phyloP scores from a whole-genome alignment of 2,113 vertebrate species.

The Thomomys bottae region DNA sequence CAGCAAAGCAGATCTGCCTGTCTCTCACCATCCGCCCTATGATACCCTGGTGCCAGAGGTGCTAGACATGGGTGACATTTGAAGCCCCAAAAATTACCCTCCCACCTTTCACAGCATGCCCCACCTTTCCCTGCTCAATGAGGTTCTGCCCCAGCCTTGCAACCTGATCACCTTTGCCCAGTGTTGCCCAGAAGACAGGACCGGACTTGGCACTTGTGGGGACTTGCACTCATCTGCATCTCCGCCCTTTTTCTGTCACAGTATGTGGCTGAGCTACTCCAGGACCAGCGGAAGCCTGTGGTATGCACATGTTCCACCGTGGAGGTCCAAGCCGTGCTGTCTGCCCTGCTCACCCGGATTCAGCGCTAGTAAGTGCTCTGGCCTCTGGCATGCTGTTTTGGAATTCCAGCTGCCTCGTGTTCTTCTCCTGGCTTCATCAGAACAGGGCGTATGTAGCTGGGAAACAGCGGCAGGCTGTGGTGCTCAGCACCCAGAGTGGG shows the following conservation, averaged over 20 bases:
- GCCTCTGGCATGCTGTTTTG: background rate
- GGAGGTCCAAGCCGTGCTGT: constrained; percentile 93
- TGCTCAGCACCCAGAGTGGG: background rate
- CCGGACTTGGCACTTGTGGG: too few relatives aligned
- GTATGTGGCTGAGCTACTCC: constrained; percentile 92
- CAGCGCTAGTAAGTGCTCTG: constrained; percentile 92
- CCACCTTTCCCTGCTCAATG: background rate
- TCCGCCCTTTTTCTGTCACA: constrained; percentile 58
- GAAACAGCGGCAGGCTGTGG: background rate
- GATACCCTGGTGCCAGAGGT: background rate
- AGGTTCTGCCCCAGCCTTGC: background rate
- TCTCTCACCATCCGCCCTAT: background rate
- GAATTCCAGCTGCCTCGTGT: background rate
- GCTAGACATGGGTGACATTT: background rate
- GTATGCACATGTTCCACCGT: constrained; percentile 92
- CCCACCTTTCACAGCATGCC: too few relatives aligned
- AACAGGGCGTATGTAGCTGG: background rate
- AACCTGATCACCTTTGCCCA: background rate
- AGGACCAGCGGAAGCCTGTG: constrained; percentile 91
- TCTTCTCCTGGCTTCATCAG: background rate
- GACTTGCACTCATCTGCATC: background rate
- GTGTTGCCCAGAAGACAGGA: background rate
- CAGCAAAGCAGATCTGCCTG: background rate
- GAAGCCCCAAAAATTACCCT: background rate
- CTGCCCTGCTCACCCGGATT: constrained; percentile 91